Base-by-base conservation (phyloP, 2,888 invertebrate genomes). In the Lepidocyrtoides sp. region DNA sequence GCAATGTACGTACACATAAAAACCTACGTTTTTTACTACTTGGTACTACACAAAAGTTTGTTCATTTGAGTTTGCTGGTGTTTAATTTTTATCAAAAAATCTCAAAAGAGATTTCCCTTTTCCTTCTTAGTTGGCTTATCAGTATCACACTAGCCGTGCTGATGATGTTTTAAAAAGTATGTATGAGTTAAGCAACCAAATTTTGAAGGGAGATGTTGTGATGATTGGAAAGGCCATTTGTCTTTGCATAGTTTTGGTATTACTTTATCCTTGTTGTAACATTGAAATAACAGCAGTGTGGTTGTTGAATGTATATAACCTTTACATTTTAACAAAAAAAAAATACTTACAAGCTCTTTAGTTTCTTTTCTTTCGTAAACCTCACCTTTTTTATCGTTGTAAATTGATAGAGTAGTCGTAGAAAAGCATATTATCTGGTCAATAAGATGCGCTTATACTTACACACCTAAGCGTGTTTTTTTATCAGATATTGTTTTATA, bases 141-240 rank as follows among this genome's bases (percentile, higher is more conserved):
- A 48, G 23, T n/a, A 41, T 41, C 82, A 60, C 82, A 12, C 82
- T 23, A 12, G 8, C 7, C 8, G 3, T 10, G 20, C 36, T 60
- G 32, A 63, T 20, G 26, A 77, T 23, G 41, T 72, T 41, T 72
- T n/a, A n/a, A 23, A 17, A 36, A 14, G n/a, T 48, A n/a, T 20
- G 77, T 44, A 10, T 77, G 23, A 63, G 60, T 63, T 63, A 63
- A 63, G 29, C 60, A 63, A 82, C 63, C 63, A 82, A 82, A 63
- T 84, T 29, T 17, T 41, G 17, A 41, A 7, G 14, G 23, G 29
- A 14, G 10, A 12, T 51, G 48, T 82, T 79, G 88, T 89, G 82
- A 82, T 89, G 88, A 81, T 69, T 81, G 69, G 81, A 89, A 57
- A 41, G 63, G 41, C 81, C 88, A 89, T 89, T 89, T 89, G 88